Evolutionary conservation across 2,113 vertebrate genomes (phyloP).

Genomic region (Cyprinus carpio): DNA sequence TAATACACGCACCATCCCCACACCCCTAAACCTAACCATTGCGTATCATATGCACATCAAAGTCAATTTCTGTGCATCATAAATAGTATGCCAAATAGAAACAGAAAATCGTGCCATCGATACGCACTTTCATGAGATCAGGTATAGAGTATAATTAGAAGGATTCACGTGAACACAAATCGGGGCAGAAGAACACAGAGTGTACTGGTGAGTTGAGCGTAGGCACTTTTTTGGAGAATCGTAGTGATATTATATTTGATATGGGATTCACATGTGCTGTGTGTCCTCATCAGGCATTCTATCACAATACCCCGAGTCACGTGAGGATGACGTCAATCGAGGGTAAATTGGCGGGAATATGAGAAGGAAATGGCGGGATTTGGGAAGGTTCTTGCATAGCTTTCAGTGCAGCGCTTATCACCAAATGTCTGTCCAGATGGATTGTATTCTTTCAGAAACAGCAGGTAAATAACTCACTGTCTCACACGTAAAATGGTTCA

Average conservation of each 20-base stretch:
- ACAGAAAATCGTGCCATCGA: no score
- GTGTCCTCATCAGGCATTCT: neutral
- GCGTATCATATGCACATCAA: no score
- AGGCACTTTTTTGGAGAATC: slow-evolving; percentile 50
- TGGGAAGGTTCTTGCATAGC: slow-evolving; percentile 58
- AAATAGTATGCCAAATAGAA: no score
- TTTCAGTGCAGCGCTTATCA: slow-evolving; percentile 47
- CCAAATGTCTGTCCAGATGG: neutral
- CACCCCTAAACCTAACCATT: no score
- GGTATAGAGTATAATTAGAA: no score
- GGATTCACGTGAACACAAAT: neutral
- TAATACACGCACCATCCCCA: no score
- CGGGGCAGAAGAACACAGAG: neutral
- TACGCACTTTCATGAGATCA: no score
- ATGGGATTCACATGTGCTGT: slow-evolving; percentile 36
- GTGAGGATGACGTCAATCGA: neutral
- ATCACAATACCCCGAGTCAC: slow-evolving; percentile 51
- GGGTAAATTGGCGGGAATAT: neutral
- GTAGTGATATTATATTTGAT: slow-evolving; percentile 1
- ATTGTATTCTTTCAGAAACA: neutral
- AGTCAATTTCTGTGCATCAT: no score
- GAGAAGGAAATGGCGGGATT: neutral
- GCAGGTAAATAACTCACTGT: neutral
- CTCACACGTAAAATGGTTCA: neutral
- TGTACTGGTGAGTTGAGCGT: slow-evolving; percentile 26